These are phyloP conservation scores for Staurois parvus DNA, from an alignment of 2,797 vertebrate genomes.

Conservation along the genomic window DNA sequence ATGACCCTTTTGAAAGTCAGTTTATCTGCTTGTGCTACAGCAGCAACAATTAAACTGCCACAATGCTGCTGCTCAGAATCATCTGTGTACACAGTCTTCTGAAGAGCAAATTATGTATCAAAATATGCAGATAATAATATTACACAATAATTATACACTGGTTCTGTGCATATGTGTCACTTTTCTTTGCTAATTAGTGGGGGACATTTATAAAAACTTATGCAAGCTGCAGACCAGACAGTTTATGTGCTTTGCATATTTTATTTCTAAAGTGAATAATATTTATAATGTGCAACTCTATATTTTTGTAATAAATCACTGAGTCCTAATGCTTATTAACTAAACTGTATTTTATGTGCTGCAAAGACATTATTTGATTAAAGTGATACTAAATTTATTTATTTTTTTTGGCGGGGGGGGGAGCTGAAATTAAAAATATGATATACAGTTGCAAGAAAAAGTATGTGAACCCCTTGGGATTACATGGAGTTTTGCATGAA, in stretches of 20 bases:
- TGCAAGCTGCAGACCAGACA: background rate
- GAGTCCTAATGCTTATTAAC: no score
- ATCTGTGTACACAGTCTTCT: background rate
- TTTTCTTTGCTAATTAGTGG: background rate
- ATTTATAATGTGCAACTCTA: background rate
- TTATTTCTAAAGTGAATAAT: background rate
- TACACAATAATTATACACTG: background rate
- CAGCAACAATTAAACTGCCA: constrained; percentile 46
- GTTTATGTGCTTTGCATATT: background rate
- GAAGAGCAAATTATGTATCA: background rate
- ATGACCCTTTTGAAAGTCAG: constrained; percentile 43
- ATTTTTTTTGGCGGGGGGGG: no score
- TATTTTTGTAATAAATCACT: no score
- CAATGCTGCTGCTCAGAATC: constrained; percentile 16
- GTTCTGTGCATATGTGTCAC: background rate
- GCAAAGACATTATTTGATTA: no score
- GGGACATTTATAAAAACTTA: background rate
- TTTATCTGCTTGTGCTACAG: constrained; percentile 54
- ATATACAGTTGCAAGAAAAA: no score
- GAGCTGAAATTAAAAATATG: no score
- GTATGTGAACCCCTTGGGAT: no score
- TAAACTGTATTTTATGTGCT: no score
- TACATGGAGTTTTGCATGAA: no score
- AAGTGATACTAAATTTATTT: no score
- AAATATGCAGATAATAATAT: constrained; percentile 13